phyloP scores from a whole-genome alignment of 2,888 invertebrate species.

The Diaperis boleti region DNA sequence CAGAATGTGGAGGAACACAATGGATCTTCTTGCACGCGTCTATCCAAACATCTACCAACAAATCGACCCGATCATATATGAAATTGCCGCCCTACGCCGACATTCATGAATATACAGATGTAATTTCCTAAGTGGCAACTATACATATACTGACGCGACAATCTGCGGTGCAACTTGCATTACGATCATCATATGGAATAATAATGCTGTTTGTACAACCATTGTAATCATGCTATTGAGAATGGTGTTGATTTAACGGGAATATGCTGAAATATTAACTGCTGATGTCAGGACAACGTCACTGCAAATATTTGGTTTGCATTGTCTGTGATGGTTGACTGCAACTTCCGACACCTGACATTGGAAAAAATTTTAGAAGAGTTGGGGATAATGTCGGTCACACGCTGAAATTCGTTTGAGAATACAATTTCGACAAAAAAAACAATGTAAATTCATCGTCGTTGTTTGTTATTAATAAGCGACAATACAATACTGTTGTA shows the following conservation, averaged over 20 bases:
- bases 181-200: constrained; percentile 48
- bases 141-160: constrained; percentile 42
- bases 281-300: constrained; percentile 39
- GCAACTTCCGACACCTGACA: constrained; percentile 9
- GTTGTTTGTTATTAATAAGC: too few species aligned
- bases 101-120: constrained; percentile 60
- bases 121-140: constrained; percentile 58
- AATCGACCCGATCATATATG: constrained; percentile 36
- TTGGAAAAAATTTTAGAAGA: background rate
- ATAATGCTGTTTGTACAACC: constrained; percentile 49
- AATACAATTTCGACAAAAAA: too few species aligned
- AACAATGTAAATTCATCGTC: too few species aligned
- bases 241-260: constrained; percentile 39
- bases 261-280: constrained; percentile 37
- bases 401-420: too few species aligned
- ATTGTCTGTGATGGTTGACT: constrained; percentile 10
- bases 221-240: constrained; percentile 43
- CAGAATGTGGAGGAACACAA: constrained; percentile 24
- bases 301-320: constrained; percentile 34
- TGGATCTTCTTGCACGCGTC: constrained; percentile 22
- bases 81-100: constrained; percentile 42
- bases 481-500: too few species aligned
- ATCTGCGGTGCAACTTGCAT: constrained; percentile 45
- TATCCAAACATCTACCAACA: constrained; percentile 21
- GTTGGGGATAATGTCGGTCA: too few species aligned